These are phyloP conservation scores for Catharus fuscescens DNA, from an alignment of 2,113 vertebrate species.

Conservation along the genomic window DNA sequence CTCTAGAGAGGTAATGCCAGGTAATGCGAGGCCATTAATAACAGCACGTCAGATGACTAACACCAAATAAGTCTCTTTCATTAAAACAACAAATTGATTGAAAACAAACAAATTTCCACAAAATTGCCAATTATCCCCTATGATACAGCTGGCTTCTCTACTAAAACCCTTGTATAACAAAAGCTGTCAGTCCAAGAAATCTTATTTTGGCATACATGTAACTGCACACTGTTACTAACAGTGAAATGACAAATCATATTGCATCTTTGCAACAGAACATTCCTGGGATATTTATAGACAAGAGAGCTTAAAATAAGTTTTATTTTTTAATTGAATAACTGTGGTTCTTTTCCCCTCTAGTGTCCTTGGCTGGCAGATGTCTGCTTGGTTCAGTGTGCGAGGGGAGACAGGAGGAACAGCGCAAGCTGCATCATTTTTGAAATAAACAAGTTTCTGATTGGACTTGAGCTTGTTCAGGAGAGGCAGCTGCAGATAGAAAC, in stretches of 20 bases:
- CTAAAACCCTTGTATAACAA: not conserved
- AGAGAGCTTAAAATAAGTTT: not conserved
- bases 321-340: conserved; percentile 33
- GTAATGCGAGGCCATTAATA: not conserved
- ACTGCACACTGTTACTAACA: not conserved
- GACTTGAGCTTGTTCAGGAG: conserved; percentile 89
- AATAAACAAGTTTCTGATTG: conserved; percentile 95
- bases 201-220: not conserved
- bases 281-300: not conserved
- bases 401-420: conserved; percentile 74
- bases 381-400: conserved; percentile 88
- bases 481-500: conserved; percentile 76
- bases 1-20: not conserved
- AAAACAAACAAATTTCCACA: not conserved
- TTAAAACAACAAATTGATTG: not conserved
- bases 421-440: conserved; percentile 88
- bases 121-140: not conserved
- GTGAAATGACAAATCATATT: not conserved
- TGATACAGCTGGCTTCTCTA: not conserved
- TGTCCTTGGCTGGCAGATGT: conserved; percentile 84
- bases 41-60: not conserved
- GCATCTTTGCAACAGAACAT: not conserved
- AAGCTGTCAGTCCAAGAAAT: not conserved
- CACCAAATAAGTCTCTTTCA: not conserved
- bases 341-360: conserved; percentile 64